These are phyloP conservation scores for Lophochroa leadbeateri DNA, from an alignment of 2,113 vertebrate species.

Conservation along the genomic window DNA sequence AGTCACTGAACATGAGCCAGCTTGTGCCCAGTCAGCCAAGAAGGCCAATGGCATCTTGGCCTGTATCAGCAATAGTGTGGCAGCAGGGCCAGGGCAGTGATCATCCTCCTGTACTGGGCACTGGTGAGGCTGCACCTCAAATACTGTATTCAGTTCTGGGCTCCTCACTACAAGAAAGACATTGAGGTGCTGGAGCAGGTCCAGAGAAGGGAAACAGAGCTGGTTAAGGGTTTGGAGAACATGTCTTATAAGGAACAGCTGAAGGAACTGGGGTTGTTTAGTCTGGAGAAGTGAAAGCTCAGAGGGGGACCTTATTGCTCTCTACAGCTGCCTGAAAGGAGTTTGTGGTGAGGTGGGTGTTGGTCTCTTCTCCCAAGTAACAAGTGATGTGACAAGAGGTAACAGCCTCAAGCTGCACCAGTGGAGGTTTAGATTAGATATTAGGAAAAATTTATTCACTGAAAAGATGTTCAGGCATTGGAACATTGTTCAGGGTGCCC, in stretches of 20 bases:
- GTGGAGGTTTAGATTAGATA: not conserved
- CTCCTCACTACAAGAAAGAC: too few species aligned
- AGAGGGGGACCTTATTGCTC: not conserved
- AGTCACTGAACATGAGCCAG: not conserved
- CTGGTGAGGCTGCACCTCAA: not conserved
- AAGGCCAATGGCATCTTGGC: not conserved
- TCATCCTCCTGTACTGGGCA: fast-evolving
- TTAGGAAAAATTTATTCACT: not conserved
- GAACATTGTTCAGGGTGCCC: not conserved
- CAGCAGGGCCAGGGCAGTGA: not conserved
- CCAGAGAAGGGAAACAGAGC: not conserved
- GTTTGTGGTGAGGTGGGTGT: not conserved
- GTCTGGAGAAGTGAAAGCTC: not conserved
- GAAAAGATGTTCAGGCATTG: not conserved
- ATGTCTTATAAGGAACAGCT: not conserved
- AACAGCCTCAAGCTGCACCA: not conserved
- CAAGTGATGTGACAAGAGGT: not conserved
- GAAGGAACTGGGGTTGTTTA: not conserved
- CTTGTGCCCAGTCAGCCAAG: not conserved
- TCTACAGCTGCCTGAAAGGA: not conserved
- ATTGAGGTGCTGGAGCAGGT: fast-evolving
- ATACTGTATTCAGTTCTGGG: not conserved
- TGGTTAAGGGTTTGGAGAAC: not conserved
- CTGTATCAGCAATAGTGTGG: fast-evolving
- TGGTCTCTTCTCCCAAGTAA: not conserved